Conservation (phyloP, 2,888 invertebrate species). For the Cyclophora punctaria region DNA sequence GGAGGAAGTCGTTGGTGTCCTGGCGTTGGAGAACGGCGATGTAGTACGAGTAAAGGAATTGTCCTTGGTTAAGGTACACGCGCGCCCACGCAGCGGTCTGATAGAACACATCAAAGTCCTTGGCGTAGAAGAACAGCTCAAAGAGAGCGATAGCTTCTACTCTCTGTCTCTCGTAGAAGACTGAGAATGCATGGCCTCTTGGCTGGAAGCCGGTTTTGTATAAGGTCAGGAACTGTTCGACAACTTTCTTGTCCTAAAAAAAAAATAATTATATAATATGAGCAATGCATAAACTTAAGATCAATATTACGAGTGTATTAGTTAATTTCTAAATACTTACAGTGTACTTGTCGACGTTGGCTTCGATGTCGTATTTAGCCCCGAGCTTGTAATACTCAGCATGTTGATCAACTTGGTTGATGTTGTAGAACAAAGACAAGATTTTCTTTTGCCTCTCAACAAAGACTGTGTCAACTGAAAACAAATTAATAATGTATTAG, state of each 20-base stretch:
- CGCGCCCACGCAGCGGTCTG: conserved; percentile 74
- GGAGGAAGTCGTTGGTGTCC: conserved; percentile 71
- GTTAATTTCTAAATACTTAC: conserved; percentile 29
- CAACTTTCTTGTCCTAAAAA: conserved; percentile 52
- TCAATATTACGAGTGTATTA: background rate
- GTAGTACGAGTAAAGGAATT: conserved; percentile 77
- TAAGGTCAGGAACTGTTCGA: conserved; percentile 54
- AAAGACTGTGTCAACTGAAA: conserved; percentile 32
- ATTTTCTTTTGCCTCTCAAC: conserved; percentile 54
- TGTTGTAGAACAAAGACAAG: conserved; percentile 58
- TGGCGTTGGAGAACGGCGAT: conserved; percentile 75
- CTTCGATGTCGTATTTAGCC: conserved; percentile 45
- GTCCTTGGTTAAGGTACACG: conserved; percentile 75
- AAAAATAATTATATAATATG: background rate
- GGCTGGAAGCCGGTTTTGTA: conserved; percentile 65
- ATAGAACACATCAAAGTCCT: conserved; percentile 77
- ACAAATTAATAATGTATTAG: background rate
- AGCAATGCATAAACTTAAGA: background rate
- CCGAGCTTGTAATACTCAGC: conserved; percentile 53
- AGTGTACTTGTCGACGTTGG: conserved; percentile 50
- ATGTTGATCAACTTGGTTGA: conserved; percentile 44
- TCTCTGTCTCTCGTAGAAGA: conserved; percentile 57
- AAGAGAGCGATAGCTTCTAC: conserved; percentile 71
- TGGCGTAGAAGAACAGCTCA: conserved; percentile 76
- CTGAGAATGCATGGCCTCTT: conserved; percentile 67